phyloP scores from a whole-genome alignment of 2,113 vertebrate species.

The Corythaeola cristata region DNA sequence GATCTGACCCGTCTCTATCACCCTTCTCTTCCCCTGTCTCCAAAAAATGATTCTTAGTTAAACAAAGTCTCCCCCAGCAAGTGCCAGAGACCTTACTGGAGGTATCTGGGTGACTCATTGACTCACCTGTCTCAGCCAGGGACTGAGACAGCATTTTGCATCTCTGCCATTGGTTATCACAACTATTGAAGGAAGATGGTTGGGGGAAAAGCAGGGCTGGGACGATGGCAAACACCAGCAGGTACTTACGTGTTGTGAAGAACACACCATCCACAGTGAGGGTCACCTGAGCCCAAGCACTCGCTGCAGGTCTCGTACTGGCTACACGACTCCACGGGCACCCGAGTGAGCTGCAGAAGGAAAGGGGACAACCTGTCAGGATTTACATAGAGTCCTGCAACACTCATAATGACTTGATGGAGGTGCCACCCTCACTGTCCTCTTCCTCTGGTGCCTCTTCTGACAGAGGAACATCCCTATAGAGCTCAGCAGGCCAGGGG shows the following conservation, averaged over 20 bases:
- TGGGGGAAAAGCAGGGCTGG: neutral
- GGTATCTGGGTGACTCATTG: too few species aligned
- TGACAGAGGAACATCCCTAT: fast-evolving
- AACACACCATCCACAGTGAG: constrained; percentile 98
- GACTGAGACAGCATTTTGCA: neutral
- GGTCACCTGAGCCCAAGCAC: constrained; percentile 93
- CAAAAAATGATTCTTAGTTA: neutral
- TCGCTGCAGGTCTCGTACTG: constrained; percentile 89
- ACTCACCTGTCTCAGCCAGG: neutral
- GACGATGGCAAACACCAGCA: fast-evolving
- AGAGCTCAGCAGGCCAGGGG: neutral
- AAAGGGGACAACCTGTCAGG: constrained; percentile 39
- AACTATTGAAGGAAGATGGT: fast-evolving
- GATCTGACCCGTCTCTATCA: neutral
- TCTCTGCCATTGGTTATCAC: neutral
- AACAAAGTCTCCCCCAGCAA: neutral
- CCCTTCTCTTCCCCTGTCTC: neutral
- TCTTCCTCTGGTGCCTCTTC: neutral
- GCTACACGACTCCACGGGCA: constrained; percentile 92
- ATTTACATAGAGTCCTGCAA: neutral
- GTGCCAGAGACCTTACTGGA: neutral
- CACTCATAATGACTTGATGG: fast-evolving
- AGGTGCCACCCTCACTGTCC: neutral
- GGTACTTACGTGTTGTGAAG: constrained; percentile 94
- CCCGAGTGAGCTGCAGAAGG: constrained; percentile 85